Conservation (phyloP, 1,140 invertebrate species). For the Hestina assimilis region DNA sequence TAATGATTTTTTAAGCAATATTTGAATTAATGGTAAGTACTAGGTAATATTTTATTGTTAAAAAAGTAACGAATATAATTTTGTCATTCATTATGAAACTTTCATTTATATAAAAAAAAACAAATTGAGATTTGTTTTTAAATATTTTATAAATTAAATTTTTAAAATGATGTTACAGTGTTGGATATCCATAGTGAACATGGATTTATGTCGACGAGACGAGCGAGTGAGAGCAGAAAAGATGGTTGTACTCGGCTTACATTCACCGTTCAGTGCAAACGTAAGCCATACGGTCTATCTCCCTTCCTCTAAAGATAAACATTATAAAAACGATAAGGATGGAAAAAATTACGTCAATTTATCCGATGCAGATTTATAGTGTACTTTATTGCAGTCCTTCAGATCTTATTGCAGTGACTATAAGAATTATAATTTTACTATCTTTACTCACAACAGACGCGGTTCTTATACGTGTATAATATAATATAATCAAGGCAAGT, state of each 20-base stretch:
- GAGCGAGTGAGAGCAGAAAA: slow-evolving; percentile 63
- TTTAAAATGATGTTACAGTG: no score
- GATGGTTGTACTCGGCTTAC: slow-evolving; percentile 72
- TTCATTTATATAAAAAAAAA: no score
- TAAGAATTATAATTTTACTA: neutral
- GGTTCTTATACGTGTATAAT: no score
- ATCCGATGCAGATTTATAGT: neutral
- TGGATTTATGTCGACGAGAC: slow-evolving; percentile 56
- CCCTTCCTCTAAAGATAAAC: slow-evolving; percentile 20
- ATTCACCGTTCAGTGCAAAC: slow-evolving; percentile 67
- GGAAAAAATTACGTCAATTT: slow-evolving; percentile 1
- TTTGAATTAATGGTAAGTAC: no score
- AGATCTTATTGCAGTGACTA: neutral
- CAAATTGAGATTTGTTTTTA: no score
- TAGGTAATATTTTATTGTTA: no score
- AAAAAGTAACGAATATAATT: no score
- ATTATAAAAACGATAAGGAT: slow-evolving; percentile 5
- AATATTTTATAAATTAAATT: no score
- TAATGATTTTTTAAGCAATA: no score
- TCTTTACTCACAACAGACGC: no score
- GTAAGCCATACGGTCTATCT: slow-evolving; percentile 44
- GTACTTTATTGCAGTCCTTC: slow-evolving; percentile 1
- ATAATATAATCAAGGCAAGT: no score
- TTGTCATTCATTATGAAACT: no score
- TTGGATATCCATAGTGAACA: slow-evolving; percentile 42